Percentiles rank a stretch among this genome's conserved stretches.
Evolutionary conservation across 1,140 invertebrate species (phyloP).

Genomic region (Philaenus spumarius): DNA sequence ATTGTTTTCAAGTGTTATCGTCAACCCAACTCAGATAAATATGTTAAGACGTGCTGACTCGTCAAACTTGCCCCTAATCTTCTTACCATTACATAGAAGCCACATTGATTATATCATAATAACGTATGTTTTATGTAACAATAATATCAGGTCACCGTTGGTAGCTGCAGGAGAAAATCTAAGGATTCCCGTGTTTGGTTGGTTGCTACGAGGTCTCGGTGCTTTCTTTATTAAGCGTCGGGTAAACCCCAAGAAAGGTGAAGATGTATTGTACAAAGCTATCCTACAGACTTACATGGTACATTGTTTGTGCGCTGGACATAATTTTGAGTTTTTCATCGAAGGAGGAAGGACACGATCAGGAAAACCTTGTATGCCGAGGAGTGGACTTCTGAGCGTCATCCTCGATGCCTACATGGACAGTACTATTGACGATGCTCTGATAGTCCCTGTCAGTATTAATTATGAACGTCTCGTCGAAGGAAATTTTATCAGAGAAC

Average conservation of each 20-base stretch:
- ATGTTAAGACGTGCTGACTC: conserved; percentile 57
- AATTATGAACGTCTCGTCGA: conserved; percentile 91
- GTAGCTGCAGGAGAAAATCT: conserved; percentile 93
- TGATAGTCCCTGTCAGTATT: conserved; percentile 83
- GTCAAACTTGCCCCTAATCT: conserved; percentile 71
- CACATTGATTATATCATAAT: conserved; percentile 91
- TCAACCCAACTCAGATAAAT: conserved; percentile 69
- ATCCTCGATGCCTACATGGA: conserved; percentile 84
- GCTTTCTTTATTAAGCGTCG: conserved; percentile 90
- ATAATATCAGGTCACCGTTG: conserved; percentile 73
- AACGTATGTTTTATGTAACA: conserved; percentile 77
- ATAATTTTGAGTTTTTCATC: conserved; percentile 92
- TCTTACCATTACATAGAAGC: conserved; percentile 83
- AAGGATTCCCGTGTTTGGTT: conserved; percentile 82
- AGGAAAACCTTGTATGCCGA: conserved; percentile 83
- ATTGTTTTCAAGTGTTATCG: conserved; percentile 68
- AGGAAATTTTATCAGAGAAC: conserved; percentile 86
- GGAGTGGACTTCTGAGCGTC: conserved; percentile 86
- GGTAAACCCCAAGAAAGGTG: conserved; percentile 65
- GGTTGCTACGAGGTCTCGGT: conserved; percentile 74
- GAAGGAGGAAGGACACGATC: conserved; percentile 91
- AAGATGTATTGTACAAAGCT: conserved; percentile 77
- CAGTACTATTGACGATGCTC: conserved; percentile 80
- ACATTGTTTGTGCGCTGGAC: conserved; percentile 70
- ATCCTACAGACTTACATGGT: conserved; percentile 84